phyloP scores from a whole-genome alignment of 2,888 invertebrate genomes.

The Gymnosoma rotundatum region DNA sequence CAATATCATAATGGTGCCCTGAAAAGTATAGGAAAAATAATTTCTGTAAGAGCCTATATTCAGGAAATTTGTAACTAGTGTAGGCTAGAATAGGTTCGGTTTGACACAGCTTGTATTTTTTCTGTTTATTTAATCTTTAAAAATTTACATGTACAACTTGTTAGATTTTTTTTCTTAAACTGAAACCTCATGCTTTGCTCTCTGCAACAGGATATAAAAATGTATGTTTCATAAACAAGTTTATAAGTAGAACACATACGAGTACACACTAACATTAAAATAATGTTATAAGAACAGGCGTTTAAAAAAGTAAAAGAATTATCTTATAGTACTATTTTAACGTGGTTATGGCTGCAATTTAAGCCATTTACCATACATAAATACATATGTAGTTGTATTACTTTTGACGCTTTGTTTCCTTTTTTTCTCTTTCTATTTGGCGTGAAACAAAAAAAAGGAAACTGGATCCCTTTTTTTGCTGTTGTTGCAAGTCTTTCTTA shows the following conservation, averaged over 20 bases:
- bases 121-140: not conserved
- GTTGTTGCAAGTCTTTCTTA: slow-evolving; percentile 39
- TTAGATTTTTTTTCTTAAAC: slow-evolving; percentile 13
- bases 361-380: slow-evolving; percentile 55
- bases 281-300: not conserved
- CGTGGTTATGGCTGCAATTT: slow-evolving; percentile 57
- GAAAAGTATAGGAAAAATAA: no score
- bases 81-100: no score
- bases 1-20: no score
- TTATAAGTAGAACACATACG: not conserved
- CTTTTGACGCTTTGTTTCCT: slow-evolving; percentile 23
- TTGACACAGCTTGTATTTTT: no score
- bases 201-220: slow-evolving; percentile 38
- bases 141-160: slow-evolving; percentile 48
- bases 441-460: slow-evolving; percentile 7
- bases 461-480: slow-evolving; percentile 3
- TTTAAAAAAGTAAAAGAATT: slow-evolving; percentile 6
- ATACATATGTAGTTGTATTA: slow-evolving; percentile 47
- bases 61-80: no score
- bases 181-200: not conserved
- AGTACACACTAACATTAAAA: not conserved
- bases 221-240: slow-evolving; percentile 7
- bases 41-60: no score
- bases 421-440: slow-evolving; percentile 12
- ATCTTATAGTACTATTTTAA: slow-evolving; percentile 44